phyloP scores from a whole-genome alignment of 2,888 invertebrate genomes.

The Amphipoea oculea region DNA sequence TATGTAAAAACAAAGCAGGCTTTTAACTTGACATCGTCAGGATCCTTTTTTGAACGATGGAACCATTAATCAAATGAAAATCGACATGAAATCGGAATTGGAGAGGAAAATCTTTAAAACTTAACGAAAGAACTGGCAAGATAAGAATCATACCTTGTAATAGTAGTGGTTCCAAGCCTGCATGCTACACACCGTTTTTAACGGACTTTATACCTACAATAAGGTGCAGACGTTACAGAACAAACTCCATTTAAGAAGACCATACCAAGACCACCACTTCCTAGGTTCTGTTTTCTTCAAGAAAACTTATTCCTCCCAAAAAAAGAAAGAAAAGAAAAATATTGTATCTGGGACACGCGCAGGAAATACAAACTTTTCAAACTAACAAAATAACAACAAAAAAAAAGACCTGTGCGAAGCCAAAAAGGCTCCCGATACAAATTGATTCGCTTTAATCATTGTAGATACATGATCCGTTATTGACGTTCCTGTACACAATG shows the following conservation, averaged over 20 bases:
- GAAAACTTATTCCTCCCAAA: not conserved
- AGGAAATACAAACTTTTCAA: not conserved
- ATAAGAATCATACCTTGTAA: no score
- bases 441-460: conserved; percentile 38
- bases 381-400: no score
- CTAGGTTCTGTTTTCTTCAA: not conserved
- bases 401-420: no score
- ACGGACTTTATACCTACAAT: not conserved
- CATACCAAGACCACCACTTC: not conserved
- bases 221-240: not conserved
- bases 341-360: not conserved
- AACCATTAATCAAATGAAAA: not conserved
- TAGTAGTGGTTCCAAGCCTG: no score
- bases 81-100: not conserved
- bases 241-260: not conserved
- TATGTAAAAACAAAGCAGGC: not conserved
- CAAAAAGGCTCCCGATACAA: not conserved
- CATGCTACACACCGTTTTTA: not conserved
- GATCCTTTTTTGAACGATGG: not conserved
- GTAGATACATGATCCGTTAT: conserved; percentile 18
- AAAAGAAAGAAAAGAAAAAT: not conserved
- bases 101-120: not conserved
- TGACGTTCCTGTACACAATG: conserved; percentile 30
- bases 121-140: not conserved
- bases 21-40: not conserved